Conservation (phyloP, 2,797 vertebrate species). For the Sebastes minor region DNA sequence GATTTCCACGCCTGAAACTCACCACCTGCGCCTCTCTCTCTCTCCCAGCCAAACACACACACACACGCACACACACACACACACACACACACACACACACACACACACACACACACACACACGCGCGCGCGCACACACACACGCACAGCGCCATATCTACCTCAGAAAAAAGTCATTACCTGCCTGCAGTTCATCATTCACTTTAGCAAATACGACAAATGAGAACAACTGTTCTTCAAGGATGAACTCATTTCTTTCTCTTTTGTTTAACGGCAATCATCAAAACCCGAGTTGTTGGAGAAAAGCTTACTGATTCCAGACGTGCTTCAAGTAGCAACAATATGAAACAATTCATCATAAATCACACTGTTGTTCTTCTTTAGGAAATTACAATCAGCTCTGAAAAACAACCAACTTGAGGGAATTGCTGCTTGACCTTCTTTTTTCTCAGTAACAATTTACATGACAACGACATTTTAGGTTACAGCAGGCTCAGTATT, state of each 20-base stretch:
- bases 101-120: background rate
- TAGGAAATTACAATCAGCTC: background rate
- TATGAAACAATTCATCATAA: background rate
- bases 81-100: background rate
- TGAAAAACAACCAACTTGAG: background rate
- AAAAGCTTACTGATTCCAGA: background rate
- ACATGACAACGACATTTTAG: background rate
- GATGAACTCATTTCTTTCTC: background rate
- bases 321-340: background rate
- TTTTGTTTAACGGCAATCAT: background rate
- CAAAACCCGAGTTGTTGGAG: background rate
- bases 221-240: background rate
- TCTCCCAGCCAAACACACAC: constrained; percentile 32
- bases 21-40: constrained; percentile 56
- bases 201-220: background rate
- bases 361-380: background rate
- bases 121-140: background rate
- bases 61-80: background rate
- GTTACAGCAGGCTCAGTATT: too few species aligned
- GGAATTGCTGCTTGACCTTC: background rate
- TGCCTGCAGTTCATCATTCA: background rate
- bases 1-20: constrained; percentile 48
- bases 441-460: background rate
- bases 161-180: background rate
- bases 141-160: background rate